Percentiles rank a stretch among this genome's conserved stretches.
Evolutionary conservation across 2,797 vertebrate species (phyloP).

Genomic region (Zenarchopterus dispar): DNA sequence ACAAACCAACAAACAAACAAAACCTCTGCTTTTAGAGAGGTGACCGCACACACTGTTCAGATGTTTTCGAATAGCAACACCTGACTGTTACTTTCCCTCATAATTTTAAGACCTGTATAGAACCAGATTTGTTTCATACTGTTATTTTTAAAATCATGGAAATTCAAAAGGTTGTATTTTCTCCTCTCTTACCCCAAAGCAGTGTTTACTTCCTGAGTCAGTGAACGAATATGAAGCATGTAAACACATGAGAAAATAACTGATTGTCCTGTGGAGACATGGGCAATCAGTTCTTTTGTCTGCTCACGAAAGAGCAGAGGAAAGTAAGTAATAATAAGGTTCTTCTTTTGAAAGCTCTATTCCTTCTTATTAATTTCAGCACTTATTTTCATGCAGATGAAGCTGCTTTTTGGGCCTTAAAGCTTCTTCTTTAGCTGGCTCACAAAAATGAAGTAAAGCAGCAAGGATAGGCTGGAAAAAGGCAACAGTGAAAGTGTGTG

Average conservation of each 20-base stretch:
- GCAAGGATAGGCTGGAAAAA: constrained; percentile 1
- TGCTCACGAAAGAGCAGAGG: constrained; percentile 43
- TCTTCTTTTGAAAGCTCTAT: constrained; percentile 26
- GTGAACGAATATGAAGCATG: constrained; percentile 4
- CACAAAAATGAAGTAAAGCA: not conserved
- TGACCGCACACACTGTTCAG: too few species aligned
- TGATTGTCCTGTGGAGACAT: constrained; percentile 27
- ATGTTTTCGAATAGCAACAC: too few species aligned
- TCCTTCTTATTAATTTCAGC: constrained; percentile 35
- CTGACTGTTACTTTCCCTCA: too few species aligned
- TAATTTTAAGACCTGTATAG: too few species aligned
- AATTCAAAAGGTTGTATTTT: too few species aligned
- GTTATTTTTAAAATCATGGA: too few species aligned
- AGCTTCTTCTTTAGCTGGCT: constrained; percentile 36
- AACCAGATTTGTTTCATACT: too few species aligned
- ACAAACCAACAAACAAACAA: too few species aligned
- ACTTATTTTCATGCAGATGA: constrained; percentile 56
- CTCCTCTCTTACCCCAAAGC: not conserved
- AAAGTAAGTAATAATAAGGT: constrained; percentile 25
- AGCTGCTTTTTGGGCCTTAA: constrained; percentile 34
- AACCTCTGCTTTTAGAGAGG: too few species aligned
- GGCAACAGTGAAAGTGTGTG: not conserved
- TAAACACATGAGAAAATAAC: constrained; percentile 26
- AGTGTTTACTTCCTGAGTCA: constrained; percentile 6
- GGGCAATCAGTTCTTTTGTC: constrained; percentile 60